Evolutionary conservation across 2,888 invertebrate species (phyloP).

Genomic region (Dascillus cervinus): DNA sequence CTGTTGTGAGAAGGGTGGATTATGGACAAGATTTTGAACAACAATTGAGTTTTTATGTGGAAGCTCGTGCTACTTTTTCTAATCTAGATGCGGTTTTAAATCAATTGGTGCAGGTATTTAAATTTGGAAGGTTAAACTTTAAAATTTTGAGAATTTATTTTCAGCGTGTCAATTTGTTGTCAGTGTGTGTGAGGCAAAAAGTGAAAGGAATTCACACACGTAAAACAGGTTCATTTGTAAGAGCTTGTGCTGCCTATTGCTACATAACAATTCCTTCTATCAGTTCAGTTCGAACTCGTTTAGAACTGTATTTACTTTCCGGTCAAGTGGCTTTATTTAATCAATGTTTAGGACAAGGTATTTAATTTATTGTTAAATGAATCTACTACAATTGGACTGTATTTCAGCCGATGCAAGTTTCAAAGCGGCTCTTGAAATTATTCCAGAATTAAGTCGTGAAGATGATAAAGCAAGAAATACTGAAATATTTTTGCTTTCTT

Average conservation of each 20-base stretch:
- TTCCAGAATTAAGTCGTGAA: slow-evolving; percentile 67
- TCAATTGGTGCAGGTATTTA: slow-evolving; percentile 71
- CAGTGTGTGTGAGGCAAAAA: slow-evolving; percentile 59
- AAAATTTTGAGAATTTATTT: slow-evolving; percentile 15
- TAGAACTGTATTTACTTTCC: slow-evolving; percentile 78
- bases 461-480: slow-evolving; percentile 66
- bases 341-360: slow-evolving; percentile 87
- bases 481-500: slow-evolving; percentile 62
- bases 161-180: slow-evolving; percentile 74
- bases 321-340: slow-evolving; percentile 86
- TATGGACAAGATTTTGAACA: slow-evolving; percentile 85
- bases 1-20: slow-evolving; percentile 70
- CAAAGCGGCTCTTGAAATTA: slow-evolving; percentile 74
- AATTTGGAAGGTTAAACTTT: neutral
- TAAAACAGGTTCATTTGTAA: slow-evolving; percentile 78
- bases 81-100: slow-evolving; percentile 83
- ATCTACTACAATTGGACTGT: slow-evolving; percentile 9
- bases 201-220: slow-evolving; percentile 68
- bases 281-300: slow-evolving; percentile 64
- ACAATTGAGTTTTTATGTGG: slow-evolving; percentile 89
- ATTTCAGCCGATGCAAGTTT: slow-evolving; percentile 85
- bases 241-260: slow-evolving; percentile 92
- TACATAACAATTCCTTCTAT: slow-evolving; percentile 97
- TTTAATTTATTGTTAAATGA: too few species aligned
- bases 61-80: slow-evolving; percentile 81